Base-by-base conservation (phyloP, 2,888 invertebrate genomes). In the Mystacides longicornis region DNA sequence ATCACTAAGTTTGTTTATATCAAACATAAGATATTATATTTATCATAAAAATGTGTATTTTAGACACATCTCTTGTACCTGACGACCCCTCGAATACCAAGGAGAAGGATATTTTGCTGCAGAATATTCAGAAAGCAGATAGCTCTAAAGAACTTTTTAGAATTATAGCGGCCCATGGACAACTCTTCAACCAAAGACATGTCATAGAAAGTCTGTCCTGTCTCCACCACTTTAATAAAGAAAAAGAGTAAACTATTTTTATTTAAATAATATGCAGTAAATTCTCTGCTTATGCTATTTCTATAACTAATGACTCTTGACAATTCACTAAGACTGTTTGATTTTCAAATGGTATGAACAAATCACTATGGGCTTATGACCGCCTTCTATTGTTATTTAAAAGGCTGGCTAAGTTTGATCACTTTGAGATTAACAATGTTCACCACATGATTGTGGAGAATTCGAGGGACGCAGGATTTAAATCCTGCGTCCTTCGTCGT, bases 171-270 rank as follows among this genome's bases (percentile, higher is more conserved):
- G 21, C 31, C 4, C 51, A 58, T 21, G 43, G 51, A 20, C 50
- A 56, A 54, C 18, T 54, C 11, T 58, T 84, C 76, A 80, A 77
- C 27, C 72, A 72, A 56, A 73, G 69, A 47, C 82, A 85, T 65
- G 68, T 80, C 64, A 65, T 83, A 62, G 77, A 79, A 62, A 81
- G 81, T 0, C 65, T 85, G 23, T 68, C 75, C 18, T 68, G 74
- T 14, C 66, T 85, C 21, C 82, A 82, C 65, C 69, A 37, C 4
- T 27, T 55, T 22, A 23, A 47, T 21, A 54, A 49, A 19, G 14
- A 3, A 2, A 43, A 49, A 7, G 14, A 18, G 54, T 54, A 50
- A 54, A 45, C 50, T 19, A 22, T 21, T 2, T 7, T 9, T 31
- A 7, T 31, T 14, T 9, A 31, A 31, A 31, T 9, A 9, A 31